Evolutionary conservation across 2,113 vertebrate species (phyloP).

Genomic region (Aphelocoma coerulescens): DNA sequence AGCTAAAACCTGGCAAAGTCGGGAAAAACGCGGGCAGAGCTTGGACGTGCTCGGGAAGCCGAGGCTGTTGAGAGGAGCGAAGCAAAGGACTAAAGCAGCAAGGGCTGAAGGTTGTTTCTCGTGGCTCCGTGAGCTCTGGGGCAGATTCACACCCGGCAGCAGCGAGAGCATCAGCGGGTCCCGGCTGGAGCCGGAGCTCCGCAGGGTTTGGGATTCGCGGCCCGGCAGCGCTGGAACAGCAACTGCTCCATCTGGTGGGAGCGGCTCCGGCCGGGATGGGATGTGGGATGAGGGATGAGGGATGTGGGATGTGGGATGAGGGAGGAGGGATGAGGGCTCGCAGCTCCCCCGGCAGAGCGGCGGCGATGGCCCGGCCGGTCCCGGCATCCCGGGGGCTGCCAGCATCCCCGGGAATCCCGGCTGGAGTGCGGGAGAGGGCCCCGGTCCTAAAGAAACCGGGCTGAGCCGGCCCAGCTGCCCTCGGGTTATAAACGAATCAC

Average conservation of each 20-base stretch:
- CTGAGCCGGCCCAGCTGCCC: background rate
- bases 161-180: accelerated
- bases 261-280: background rate
- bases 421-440: background rate
- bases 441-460: accelerated
- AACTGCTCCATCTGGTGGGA: constrained; percentile 77
- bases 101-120: accelerated
- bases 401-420: background rate
- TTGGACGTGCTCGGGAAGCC: accelerated
- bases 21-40: background rate
- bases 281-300: accelerated
- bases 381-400: accelerated
- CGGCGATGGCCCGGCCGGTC: accelerated
- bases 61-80: accelerated
- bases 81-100: background rate
- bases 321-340: accelerated
- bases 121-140: accelerated
- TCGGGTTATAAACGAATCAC: background rate
- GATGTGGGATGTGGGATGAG: accelerated
- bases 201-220: background rate
- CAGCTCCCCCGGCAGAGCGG: accelerated
- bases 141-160: background rate
- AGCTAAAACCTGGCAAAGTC: background rate
- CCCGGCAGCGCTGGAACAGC: constrained; percentile 44
- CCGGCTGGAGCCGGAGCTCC: background rate